Base-by-base conservation (phyloP, 35 echinoderm and acorn worm species). In the Acanthaster planci region DNA sequence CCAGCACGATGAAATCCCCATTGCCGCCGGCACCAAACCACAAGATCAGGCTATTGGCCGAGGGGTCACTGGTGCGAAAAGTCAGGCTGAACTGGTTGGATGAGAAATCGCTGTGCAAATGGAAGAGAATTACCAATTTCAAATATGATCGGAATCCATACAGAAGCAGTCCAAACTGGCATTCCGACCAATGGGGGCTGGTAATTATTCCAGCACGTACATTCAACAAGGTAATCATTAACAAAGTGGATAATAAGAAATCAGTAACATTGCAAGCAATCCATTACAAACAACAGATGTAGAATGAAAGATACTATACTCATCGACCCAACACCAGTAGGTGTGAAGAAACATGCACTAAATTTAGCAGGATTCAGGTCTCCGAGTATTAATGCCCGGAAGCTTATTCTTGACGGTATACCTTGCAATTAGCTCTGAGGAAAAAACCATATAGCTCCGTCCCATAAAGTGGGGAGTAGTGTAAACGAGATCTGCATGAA, bases 11-110 rank as follows among this genome's bases (percentile, higher is more conserved):
- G 55, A 97, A 97, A 67, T 93, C 88, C 22, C 39, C 77, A 32
- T 84, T 53, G 34, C 83, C 77, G 44, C 76, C 68, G 39, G 26
- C 76, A n/a, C 95, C 95, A 68, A 91, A 82, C 95, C 95, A 97
- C 31, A 97, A 82, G 14, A 97, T 57, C 30, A 97, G 76, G 55
- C 77, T 87, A 36, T 91, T 81, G 18, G 38, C 38, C 0, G 79
- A 78, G 0, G 78, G 42, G 38, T 88, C 72, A 21, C 55, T 64
- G 23, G 85, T 54, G 60, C 92, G 91, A 47, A 97, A 91, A 17
- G 93, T 85, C 0, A 97, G 6, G 36, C 84, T 82, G 53, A 97
- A 87, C 44, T 77, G 72, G 52, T 93, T 97, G 76, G 84, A 84
- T 19, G 79, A 76, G 67, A 93, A 93, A 39, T 87, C 91, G 80